A percentile compares a stretch with the other conserved stretches of the same genome.
Evolutionary conservation across 2,888 invertebrate genomes (phyloP).

Genomic region (Acanthosepion lycidas): DNA sequence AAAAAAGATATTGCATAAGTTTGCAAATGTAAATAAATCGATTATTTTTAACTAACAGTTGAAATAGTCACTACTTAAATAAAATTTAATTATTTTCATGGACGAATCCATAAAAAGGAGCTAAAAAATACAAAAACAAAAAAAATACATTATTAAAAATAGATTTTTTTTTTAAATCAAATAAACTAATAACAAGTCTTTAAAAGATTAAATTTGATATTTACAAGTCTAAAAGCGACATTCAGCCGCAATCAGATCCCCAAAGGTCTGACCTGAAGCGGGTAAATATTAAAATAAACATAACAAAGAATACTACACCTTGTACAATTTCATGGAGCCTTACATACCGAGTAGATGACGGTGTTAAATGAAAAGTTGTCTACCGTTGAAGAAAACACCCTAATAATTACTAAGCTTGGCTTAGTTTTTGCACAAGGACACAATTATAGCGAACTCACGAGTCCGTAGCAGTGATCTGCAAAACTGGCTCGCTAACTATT

Average conservation of each 20-base stretch:
- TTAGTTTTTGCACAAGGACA: no score
- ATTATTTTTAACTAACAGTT: no score
- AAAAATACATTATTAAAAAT: background rate
- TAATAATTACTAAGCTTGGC: no score
- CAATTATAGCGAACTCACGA: no score
- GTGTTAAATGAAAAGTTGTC: background rate
- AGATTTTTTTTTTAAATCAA: background rate
- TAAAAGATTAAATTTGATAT: background rate
- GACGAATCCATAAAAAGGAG: background rate
- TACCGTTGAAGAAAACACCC: background rate
- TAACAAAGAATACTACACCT: conserved; percentile 23
- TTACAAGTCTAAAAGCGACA: background rate
- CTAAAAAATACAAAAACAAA: background rate
- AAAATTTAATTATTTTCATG: background rate
- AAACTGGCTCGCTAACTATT: no score
- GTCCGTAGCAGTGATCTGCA: no score
- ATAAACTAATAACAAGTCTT: background rate
- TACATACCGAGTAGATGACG: background rate
- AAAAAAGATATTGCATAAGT: no score
- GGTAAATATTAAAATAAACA: background rate
- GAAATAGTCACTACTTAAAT: no score
- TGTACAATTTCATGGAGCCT: background rate
- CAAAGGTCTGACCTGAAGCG: background rate
- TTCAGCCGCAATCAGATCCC: background rate
- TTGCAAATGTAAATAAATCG: no score